Base-by-base conservation (phyloP, 2,113 vertebrate genomes). In the Notiomystis cincta region DNA sequence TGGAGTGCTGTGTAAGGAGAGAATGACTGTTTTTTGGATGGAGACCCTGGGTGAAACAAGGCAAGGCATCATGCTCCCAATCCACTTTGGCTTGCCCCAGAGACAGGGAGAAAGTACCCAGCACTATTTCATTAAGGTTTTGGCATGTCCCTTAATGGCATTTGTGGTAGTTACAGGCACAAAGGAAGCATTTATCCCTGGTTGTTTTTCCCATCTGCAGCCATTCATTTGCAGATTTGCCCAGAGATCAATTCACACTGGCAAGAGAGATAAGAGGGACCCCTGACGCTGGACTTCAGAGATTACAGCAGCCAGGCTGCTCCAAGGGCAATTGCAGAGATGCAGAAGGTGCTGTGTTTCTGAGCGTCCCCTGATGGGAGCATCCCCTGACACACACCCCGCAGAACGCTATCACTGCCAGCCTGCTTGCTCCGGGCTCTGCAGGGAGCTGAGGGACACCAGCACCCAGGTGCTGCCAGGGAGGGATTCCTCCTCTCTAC, bases 141-240 rank as follows among this genome's bases (percentile, higher is more conserved):
- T 92, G 88, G 69, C 64, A 67, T 22, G 69, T 57, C 47, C 19
- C 51, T 48, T 94, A 66, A 80, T 56, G 45, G 72, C 38, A 25
- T 38, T 47, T 86, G 82, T 6, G 57, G 76, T 25, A 89, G 57
- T 65, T 56, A 40, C n/a, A 33, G 82, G 33, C 67, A 91, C 81
- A 96, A 92, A 82, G 57, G 57, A 87, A 82, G 66, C 78, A 27
- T 30, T 73, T 79, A 83, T 69, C 48, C 33, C 38, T 40, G 9
- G 18, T 60, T 25, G 5, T 45, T 92, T 70, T 60, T 25, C 67
- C 62, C 62, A 91, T 65, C 70, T 82, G 91, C 15, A 18, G 83
- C 47, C n/a, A 60, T 92, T 94, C 42, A 56, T 80, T 88, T 83
- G n/a, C 78, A 65, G 92, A 89, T 90, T 72, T 24, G 60, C 56